A percentile compares a stretch with the other conserved stretches of the same genome.
Evolutionary conservation across 1,140 invertebrate species (phyloP).

Genomic region (Hermetia illucens): DNA sequence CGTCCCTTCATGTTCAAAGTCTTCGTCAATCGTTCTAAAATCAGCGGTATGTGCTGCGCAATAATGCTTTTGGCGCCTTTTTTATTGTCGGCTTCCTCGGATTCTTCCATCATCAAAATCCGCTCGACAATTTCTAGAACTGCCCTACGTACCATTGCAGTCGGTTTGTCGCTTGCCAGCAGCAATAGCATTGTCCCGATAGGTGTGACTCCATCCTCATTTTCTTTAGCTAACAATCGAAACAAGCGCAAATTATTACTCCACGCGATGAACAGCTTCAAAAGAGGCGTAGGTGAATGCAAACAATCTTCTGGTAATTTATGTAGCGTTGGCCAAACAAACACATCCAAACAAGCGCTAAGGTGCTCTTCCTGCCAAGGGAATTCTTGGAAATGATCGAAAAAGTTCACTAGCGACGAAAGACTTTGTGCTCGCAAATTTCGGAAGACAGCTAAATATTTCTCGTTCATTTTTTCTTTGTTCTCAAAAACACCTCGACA

Average conservation of each 20-base stretch:
- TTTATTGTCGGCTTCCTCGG: conserved; percentile 28
- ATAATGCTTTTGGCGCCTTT: conserved; percentile 62
- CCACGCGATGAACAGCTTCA: conserved; percentile 68
- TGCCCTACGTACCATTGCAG: conserved; percentile 45
- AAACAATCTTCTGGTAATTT: conserved; percentile 67
- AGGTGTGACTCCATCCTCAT: conserved; percentile 36
- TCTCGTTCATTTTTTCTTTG: conserved; percentile 37
- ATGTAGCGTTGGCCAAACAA: conserved; percentile 68
- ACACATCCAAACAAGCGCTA: conserved; percentile 57
- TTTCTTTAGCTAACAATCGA: conserved; percentile 48
- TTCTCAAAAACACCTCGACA: conserved; percentile 40
- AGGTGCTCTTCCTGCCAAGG: conserved; percentile 55
- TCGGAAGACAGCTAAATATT: conserved; percentile 40
- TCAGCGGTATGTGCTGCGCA: conserved; percentile 51
- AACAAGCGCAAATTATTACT: conserved; percentile 61
- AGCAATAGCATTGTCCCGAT: conserved; percentile 54
- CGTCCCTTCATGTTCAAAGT: conserved; percentile 36
- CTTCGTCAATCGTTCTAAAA: conserved; percentile 55
- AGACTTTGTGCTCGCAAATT: conserved; percentile 46
- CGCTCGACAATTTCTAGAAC: conserved; percentile 70
- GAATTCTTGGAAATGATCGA: conserved; percentile 64
- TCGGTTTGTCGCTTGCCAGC: conserved; percentile 48
- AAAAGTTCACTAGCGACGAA: conserved; percentile 53
- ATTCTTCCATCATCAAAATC: conserved; percentile 48
- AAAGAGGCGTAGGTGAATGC: conserved; percentile 63